Percentiles rank a stretch among this genome's conserved stretches.
Evolutionary conservation across 2,888 invertebrate species (phyloP).

Genomic region (Boloria selene): DNA sequence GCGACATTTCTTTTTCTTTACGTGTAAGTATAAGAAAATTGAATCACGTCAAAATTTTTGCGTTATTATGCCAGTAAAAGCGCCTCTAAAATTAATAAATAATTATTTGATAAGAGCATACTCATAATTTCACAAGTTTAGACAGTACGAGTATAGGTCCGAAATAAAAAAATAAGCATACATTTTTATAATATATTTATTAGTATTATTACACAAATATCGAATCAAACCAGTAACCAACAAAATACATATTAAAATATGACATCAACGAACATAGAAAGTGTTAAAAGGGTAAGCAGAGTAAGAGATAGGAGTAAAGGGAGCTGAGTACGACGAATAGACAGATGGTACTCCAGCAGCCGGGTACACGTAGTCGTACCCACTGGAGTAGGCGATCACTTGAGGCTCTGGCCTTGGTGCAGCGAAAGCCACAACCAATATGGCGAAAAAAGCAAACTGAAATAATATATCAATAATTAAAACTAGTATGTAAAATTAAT

Average conservation of each 20-base stretch:
- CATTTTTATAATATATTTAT: too few relatives aligned
- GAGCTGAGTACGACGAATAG: conserved; percentile 55
- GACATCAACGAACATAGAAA: conserved; percentile 49
- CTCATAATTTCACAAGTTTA: too few relatives aligned
- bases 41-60: too few relatives aligned
- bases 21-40: too few relatives aligned
- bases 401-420: conserved; percentile 66
- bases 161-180: too few relatives aligned
- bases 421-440: conserved; percentile 77
- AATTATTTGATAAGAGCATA: too few relatives aligned
- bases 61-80: too few relatives aligned
- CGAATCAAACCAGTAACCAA: background rate
- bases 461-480: conserved; percentile 33
- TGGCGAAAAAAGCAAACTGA: conserved; percentile 76
- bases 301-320: conserved; percentile 51
- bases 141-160: too few relatives aligned
- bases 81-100: too few relatives aligned
- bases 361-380: conserved; percentile 61
- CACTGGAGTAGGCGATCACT: conserved; percentile 52
- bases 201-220: background rate
- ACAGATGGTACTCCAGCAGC: conserved; percentile 48
- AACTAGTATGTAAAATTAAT: too few relatives aligned
- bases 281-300: conserved; percentile 50
- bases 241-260: background rate
- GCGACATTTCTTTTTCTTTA: too few relatives aligned